These are phyloP conservation scores for Coptodon rendalli DNA, from an alignment of 2,113 vertebrate species.

Conservation along the genomic window DNA sequence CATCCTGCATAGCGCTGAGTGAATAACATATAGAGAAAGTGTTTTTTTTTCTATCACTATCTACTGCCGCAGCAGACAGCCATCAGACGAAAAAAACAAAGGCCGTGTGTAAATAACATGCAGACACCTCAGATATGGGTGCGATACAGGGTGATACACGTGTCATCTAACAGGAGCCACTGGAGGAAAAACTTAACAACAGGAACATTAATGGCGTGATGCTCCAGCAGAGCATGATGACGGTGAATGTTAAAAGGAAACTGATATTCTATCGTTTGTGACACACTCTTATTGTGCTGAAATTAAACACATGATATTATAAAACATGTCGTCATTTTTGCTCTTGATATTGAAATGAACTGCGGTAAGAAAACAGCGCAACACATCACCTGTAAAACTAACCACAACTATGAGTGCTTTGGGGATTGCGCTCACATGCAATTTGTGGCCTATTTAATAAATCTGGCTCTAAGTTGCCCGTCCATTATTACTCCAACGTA, in stretches of 20 bases:
- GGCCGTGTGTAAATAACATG: not conserved
- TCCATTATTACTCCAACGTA: not conserved
- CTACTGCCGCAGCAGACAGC: not conserved
- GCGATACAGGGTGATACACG: not conserved
- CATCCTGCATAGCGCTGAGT: not conserved
- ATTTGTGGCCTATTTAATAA: not conserved
- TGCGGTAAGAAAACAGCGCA: not conserved
- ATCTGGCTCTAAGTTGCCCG: fast-evolving
- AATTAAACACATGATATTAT: not conserved
- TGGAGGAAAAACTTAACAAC: not conserved
- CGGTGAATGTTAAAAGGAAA: not conserved
- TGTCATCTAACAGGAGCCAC: not conserved
- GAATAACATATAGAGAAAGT: not conserved
- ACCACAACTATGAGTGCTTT: not conserved
- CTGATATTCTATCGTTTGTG: not conserved
- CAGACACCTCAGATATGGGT: not conserved
- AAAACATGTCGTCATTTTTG: not conserved
- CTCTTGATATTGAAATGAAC: not conserved
- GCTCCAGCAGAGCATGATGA: not conserved
- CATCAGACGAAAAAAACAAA: not conserved
- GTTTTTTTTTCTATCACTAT: not conserved
- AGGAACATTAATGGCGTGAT: not conserved
- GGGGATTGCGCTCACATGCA: not conserved
- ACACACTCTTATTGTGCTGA: not conserved
- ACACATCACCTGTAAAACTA: not conserved